Base-by-base conservation (phyloP, 1,140 invertebrate species). In the Battus philenor region DNA sequence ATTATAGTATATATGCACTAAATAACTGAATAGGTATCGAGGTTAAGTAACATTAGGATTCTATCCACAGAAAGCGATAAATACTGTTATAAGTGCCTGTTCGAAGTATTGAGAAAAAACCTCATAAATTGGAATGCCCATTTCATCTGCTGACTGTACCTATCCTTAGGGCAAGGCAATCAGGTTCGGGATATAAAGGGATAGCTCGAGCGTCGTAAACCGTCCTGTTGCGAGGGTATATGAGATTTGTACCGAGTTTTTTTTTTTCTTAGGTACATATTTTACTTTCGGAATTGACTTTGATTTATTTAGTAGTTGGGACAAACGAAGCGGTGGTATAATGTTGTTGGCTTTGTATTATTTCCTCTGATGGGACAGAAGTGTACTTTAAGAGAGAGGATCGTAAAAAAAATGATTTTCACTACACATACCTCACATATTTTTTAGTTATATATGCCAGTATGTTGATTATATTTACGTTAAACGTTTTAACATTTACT, bases 101-200 rank as follows among this genome's bases (percentile, higher is more conserved):
- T n/a, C 18, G 18, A 6, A 20, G 18, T 20, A 20, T 3, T 13
- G 36, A 48, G 50, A 54, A 51, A 65, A 51, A 55, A 39, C 34
- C 44, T 43, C 53, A 67, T 67, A 69, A 69, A 69, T 67, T 55
- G 39, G 46, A 51, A 47, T 44, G 41, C 31, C 53, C 43, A 52
- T 59, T 68, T 63, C 33, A 62, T 72, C 59, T 74, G 67, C 64
- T 56, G 62, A 51, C 73, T 29, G 56, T 77, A 69, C 73, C 9
- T 36, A 36, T 36, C 34, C 30, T 44, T 24, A 59, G 62, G 65
- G 62, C 57, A 22, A 73, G 57, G 70, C 73, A 77, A 75, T 75
- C 73, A 77, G 60, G 62, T 41, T 48, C 30, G 57, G 71, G 73
- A 67, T 77, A 77, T 77, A 77, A 77, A 75, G 69, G 73, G 73